Percentiles rank a stretch among this genome's conserved stretches.
Conservation (phyloP, 2,113 vertebrate genomes). For the Gasterosteus aculeatus region DNA sequence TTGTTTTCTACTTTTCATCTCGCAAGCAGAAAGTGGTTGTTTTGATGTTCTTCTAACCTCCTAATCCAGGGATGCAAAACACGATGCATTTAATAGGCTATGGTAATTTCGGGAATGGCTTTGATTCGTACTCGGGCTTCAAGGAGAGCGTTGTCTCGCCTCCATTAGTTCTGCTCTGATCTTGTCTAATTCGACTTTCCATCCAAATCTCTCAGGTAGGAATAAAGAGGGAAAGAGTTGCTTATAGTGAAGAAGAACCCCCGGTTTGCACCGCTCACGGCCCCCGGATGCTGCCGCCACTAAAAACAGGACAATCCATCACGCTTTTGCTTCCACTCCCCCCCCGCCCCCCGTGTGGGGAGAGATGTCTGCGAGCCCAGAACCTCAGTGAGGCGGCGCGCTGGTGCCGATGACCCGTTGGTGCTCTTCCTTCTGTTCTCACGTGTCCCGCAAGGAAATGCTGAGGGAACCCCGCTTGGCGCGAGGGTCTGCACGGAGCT, state of each 20-base stretch:
- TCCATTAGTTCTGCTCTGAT: constrained; percentile 66
- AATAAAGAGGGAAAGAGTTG: constrained; percentile 35
- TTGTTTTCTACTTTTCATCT: constrained; percentile 76
- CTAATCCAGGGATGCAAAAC: constrained; percentile 40
- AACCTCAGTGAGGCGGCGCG: constrained; percentile 23
- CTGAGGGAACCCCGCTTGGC: constrained; percentile 66
- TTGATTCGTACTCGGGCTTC: constrained; percentile 62
- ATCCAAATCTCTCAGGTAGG: constrained; percentile 53
- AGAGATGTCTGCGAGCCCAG: constrained; percentile 12
- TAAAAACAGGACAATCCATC: constrained; percentile 47
- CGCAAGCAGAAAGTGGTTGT: constrained; percentile 58
- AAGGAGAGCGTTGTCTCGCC: constrained; percentile 57
- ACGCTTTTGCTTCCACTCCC: constrained; percentile 47
- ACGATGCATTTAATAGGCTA: constrained; percentile 54
- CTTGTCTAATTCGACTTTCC: constrained; percentile 68
- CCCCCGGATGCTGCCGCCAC: constrained; percentile 21
- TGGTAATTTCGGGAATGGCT: constrained; percentile 64
- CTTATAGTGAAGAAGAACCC: constrained; percentile 48
- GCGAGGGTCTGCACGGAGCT: constrained; percentile 22
- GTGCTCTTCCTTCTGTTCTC: constrained; percentile 52
- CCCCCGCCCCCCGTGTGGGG: constrained; percentile 28
- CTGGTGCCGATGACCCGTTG: constrained; percentile 41
- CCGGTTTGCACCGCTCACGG: constrained; percentile 27
- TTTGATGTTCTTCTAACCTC: constrained; percentile 75
- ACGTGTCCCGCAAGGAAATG: constrained; percentile 42